Evolutionary conservation across 1,140 invertebrate species (phyloP), one percentile per base, ranked within the genome.

Genomic region (Drosophila nannoptera): DNA sequence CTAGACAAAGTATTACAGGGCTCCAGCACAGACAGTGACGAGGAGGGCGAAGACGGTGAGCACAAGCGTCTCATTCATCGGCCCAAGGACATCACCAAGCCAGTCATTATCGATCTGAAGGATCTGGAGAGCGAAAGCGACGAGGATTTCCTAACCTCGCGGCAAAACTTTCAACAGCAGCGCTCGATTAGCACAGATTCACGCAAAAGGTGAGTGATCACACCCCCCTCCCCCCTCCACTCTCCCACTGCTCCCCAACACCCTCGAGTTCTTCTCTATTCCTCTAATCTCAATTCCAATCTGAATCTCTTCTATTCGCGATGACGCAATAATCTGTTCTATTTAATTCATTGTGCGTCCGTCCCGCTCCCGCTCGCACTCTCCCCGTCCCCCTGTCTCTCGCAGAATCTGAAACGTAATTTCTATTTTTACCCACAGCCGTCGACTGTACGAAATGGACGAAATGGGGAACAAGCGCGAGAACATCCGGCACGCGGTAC

Each of bases 391-490:
- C 22, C 22, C 22, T 22, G 22, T 22, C 22, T 22, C 22, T 22
- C 1, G 22, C 22, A 55, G 55, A 49, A n/a, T 59, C 43, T 74
- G 42, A 59, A 60, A 65, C 45, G 54, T 55, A 67, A 65, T 75
- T 78, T 69, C 6, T 42, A 35, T 63, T 22, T 71, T 36, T 52
- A 40, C 11, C 22, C 9, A 14, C 55, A 89, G 88, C 50, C 80
- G 84, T n/a, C 81, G 89, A 48, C 72, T 87, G 42, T 90, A 92
- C 90, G 92, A 92, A 83, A 92, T 92, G 92, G 91, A 92, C 78
- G 91, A 91, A n/a, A 92, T 91, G 80, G 80, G 87, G 43, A 75
- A 77, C 12, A 92, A 90, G 61, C 91, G 92, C 40, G 92, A 92
- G 74, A 92, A 92, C 77, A 73, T 92, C 12, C 89, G 91, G 32